Evolutionary conservation across 2,888 invertebrate species (phyloP).

Genomic region (Stenolophus ochropezus): DNA sequence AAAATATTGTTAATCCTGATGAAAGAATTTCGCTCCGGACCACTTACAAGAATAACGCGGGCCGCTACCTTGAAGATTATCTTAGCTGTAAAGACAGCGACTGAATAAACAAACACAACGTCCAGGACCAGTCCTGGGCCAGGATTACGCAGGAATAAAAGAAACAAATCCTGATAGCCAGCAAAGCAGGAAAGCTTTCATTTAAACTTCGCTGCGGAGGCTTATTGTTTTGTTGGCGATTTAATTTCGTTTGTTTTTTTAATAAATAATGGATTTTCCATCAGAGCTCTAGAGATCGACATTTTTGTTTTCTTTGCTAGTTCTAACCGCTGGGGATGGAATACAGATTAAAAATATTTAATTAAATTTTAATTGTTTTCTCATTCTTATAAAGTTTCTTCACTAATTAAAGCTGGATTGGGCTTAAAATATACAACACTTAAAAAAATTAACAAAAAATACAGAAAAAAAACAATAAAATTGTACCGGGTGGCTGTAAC

Average conservation of each 20-base stretch:
- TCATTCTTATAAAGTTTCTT: background rate
- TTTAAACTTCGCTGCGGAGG: slow-evolving; percentile 6
- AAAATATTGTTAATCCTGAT: background rate
- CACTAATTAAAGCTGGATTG: background rate
- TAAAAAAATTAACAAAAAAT: too few species aligned
- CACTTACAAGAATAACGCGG: slow-evolving; percentile 52
- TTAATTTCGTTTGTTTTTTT: slow-evolving; percentile 49
- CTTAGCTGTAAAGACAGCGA: slow-evolving; percentile 30
- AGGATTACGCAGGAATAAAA: slow-evolving; percentile 53
- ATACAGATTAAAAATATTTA: slow-evolving; percentile 15
- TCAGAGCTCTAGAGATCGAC: slow-evolving; percentile 3
- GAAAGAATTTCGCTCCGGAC: background rate
- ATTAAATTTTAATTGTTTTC: slow-evolving; percentile 9
- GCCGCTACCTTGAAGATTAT: slow-evolving; percentile 28
- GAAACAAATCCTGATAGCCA: slow-evolving; percentile 39
- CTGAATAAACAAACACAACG: slow-evolving; percentile 53
- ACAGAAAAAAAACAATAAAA: too few species aligned
- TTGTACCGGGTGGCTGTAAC: too few species aligned
- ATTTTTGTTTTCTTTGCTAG: slow-evolving; percentile 16
- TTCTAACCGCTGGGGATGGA: background rate
- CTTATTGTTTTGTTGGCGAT: slow-evolving; percentile 23
- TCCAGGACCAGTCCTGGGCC: background rate
- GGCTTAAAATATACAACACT: background rate
- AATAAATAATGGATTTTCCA: slow-evolving; percentile 48
- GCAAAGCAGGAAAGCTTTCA: slow-evolving; percentile 16